These are phyloP conservation scores for Platycnemis pennipes DNA, from an alignment of 2,888 invertebrate genomes.

Conservation along the genomic window DNA sequence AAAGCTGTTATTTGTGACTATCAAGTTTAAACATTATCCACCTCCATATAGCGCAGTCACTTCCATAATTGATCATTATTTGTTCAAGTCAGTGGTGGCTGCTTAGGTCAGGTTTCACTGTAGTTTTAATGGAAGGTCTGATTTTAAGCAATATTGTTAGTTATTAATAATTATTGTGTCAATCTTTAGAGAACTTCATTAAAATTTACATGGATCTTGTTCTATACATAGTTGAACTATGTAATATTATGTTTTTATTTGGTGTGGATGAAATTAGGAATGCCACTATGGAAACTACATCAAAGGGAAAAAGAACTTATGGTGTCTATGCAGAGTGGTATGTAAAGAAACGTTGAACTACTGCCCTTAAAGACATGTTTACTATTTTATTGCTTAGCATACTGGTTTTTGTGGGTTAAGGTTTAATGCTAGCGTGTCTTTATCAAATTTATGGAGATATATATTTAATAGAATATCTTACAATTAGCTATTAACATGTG, in stretches of 20 bases:
- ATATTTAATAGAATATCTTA: conserved; percentile 24
- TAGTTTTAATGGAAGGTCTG: too few relatives aligned
- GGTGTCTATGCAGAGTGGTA: conserved; percentile 81
- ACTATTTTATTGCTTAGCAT: conserved; percentile 38
- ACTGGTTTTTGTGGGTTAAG: conserved; percentile 58
- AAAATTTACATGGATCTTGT: neutral
- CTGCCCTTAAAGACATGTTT: conserved; percentile 24
- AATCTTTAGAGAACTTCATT: neutral
- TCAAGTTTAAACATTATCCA: too few relatives aligned
- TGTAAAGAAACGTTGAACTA: conserved; percentile 75
- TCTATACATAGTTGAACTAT: conserved; percentile 32
- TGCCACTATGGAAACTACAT: conserved; percentile 69
- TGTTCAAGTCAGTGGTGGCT: too few relatives aligned
- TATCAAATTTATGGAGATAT: neutral
- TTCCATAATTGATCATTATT: too few relatives aligned
- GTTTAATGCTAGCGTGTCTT: conserved; percentile 52
- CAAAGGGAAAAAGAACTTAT: conserved; percentile 77
- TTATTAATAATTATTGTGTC: too few relatives aligned
- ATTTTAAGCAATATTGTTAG: too few relatives aligned
- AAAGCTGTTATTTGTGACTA: too few relatives aligned
- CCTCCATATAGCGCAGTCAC: too few relatives aligned
- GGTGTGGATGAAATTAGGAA: conserved; percentile 63
- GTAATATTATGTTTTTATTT: conserved; percentile 61
- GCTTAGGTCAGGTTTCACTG: too few relatives aligned
- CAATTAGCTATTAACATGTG: neutral